phyloP scores from a whole-genome alignment of 2,888 invertebrate genomes.

The Masnerella sp. region DNA sequence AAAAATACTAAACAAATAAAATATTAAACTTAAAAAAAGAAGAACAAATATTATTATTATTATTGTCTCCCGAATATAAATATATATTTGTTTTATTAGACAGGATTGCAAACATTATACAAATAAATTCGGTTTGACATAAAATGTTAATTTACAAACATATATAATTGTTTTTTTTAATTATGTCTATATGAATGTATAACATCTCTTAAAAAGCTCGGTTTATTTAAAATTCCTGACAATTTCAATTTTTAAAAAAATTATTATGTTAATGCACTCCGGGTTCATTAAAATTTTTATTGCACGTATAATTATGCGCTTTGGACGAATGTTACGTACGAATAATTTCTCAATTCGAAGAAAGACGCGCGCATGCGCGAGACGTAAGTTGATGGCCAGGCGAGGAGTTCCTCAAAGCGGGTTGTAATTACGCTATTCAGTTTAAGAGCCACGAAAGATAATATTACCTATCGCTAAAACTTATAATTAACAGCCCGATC shows the following conservation, averaged over 20 bases:
- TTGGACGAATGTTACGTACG: constrained; percentile 38
- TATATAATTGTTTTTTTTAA: too few species aligned
- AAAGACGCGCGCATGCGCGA: constrained; percentile 33
- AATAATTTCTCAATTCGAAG: constrained; percentile 54
- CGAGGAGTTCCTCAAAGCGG: constrained; percentile 40
- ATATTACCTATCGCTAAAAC: constrained; percentile 56
- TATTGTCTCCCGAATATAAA: too few species aligned
- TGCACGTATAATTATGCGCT: constrained; percentile 38
- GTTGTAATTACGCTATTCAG: constrained; percentile 55
- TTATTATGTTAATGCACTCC: too few species aligned
- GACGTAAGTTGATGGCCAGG: constrained; percentile 32
- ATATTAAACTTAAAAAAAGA: too few species aligned
- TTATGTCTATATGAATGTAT: too few species aligned
- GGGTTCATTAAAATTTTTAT: constrained; percentile 37
- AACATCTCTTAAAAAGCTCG: neutral
- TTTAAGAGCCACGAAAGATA: constrained; percentile 54
- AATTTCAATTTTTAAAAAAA: neutral
- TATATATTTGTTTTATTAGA: too few species aligned
- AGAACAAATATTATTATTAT: too few species aligned
- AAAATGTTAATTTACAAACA: too few species aligned
- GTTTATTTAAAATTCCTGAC: neutral
- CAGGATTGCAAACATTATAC: too few species aligned
- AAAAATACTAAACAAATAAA: too few species aligned
- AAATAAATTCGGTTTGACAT: too few species aligned
- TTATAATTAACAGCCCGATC: constrained; percentile 58